Evolutionary conservation across 2,888 invertebrate genomes (phyloP).

Genomic region (Dasypolia templi): DNA sequence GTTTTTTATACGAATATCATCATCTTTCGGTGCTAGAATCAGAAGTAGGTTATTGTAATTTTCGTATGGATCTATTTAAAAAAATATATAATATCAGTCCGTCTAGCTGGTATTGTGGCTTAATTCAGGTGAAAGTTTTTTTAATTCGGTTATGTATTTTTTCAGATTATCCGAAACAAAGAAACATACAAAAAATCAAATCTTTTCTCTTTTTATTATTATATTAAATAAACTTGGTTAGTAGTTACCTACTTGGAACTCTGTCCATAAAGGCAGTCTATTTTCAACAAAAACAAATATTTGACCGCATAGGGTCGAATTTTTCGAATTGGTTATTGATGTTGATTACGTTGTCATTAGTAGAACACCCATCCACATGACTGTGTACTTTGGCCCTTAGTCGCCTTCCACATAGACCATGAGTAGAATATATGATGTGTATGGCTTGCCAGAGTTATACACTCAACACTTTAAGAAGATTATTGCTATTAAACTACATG

Average conservation of each 20-base stretch:
- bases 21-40: no score
- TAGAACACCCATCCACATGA: neutral
- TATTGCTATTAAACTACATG: neutral
- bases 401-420: neutral
- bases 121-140: no score
- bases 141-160: no score
- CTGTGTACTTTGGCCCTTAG: neutral
- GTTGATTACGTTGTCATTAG: neutral
- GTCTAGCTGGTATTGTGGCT: no score
- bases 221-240: neutral
- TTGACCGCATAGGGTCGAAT: neutral
- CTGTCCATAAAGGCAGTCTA: neutral
- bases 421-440: neutral
- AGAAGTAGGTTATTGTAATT: no score
- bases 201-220: neutral
- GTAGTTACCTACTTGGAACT: neutral
- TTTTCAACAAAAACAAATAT: conserved; percentile 11
- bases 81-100: no score
- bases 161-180: no score
- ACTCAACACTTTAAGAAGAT: neutral
- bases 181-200: no score
- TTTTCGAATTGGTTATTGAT: neutral
- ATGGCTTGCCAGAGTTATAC: neutral
- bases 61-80: no score
- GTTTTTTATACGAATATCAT: no score